Percentiles rank a stretch among this genome's conserved stretches.
Conservation (phyloP, 2,888 invertebrate genomes). For the Muscina levida region DNA sequence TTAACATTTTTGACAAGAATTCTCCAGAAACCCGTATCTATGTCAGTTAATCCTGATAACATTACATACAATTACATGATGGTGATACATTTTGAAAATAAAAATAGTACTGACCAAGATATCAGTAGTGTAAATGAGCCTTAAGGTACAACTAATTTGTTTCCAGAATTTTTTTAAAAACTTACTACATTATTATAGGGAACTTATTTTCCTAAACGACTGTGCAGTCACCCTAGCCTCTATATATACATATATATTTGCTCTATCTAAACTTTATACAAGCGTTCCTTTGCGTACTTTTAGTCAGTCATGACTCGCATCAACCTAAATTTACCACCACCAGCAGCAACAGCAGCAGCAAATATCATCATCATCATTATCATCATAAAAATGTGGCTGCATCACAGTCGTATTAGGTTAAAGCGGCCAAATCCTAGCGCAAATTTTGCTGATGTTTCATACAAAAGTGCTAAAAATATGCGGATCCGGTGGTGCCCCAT, state of each 20-base stretch:
- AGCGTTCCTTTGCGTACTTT: background rate
- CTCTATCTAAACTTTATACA: conserved; percentile 9
- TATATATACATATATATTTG: no score
- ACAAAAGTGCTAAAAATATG: conserved; percentile 19
- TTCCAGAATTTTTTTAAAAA: no score
- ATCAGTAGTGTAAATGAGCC: no score
- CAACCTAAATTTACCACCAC: background rate
- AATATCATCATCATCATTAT: conserved; percentile 39
- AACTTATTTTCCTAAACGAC: no score
- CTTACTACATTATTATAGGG: no score
- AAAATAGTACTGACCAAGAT: no score
- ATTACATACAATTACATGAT: no score
- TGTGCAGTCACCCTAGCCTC: background rate
- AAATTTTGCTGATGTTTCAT: background rate
- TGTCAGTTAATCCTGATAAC: no score
- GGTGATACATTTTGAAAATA: no score
- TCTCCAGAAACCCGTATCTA: no score
- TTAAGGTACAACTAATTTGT: no score
- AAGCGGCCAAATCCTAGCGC: background rate
- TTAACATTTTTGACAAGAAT: no score
- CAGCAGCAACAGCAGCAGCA: background rate
- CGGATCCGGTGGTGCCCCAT: background rate
- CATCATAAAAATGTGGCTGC: conserved; percentile 57
- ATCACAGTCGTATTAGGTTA: conserved; percentile 34
- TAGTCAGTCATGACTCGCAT: background rate